A percentile compares a stretch with the other conserved stretches of the same genome.
These are phyloP conservation scores for Neoniphon sammara DNA, from an alignment of 2,797 vertebrate genomes.

Conservation along the genomic window DNA sequence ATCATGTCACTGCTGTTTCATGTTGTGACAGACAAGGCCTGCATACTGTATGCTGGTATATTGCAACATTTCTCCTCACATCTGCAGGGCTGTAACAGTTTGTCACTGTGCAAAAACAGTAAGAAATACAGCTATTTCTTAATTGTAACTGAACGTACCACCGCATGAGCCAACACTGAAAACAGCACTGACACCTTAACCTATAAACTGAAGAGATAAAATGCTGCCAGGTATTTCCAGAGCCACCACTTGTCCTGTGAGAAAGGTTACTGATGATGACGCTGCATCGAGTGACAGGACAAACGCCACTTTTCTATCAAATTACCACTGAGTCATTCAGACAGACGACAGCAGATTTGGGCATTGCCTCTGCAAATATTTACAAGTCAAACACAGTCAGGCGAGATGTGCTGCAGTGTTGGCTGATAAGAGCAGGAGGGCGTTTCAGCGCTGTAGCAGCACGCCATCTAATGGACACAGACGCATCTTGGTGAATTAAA, in stretches of 20 bases:
- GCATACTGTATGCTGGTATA: too few relatives aligned
- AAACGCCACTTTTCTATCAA: constrained; percentile 22
- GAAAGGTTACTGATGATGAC: constrained; percentile 6
- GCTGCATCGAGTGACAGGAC: constrained; percentile 31
- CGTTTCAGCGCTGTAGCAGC: constrained; percentile 20
- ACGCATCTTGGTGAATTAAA: constrained; percentile 5
- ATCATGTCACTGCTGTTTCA: not conserved
- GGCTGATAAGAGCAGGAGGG: constrained; percentile 20
- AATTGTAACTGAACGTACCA: too few relatives aligned
- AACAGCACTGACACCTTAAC: too few relatives aligned
- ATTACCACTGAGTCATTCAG: constrained; percentile 45
- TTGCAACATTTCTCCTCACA: too few relatives aligned
- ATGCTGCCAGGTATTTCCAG: not conserved
- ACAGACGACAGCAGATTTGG: constrained; percentile 44
- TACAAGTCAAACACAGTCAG: constrained; percentile 54
- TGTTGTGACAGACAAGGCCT: too few relatives aligned
- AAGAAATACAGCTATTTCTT: too few relatives aligned
- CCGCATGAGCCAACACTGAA: too few relatives aligned
- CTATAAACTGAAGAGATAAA: too few relatives aligned
- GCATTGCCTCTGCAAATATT: constrained; percentile 49
- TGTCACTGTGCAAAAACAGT: too few relatives aligned
- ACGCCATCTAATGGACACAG: constrained; percentile 71
- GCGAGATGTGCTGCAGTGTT: constrained; percentile 19
- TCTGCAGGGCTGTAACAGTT: too few relatives aligned
- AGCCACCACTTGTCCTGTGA: not conserved